Conservation (phyloP, 2,888 invertebrate species). For the Euplexia lucipara region DNA sequence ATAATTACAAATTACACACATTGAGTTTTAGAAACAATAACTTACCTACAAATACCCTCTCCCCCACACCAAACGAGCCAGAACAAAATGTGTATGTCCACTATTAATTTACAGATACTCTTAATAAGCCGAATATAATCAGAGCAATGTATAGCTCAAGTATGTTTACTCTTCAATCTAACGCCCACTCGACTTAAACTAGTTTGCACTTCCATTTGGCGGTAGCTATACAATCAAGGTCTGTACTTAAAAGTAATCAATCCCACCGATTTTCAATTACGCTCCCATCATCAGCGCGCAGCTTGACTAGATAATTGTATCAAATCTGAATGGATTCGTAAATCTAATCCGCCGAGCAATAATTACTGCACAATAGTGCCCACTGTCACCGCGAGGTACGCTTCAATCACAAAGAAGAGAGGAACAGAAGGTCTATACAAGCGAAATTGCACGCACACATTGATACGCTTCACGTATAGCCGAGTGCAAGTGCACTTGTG, state of each 20-base stretch:
- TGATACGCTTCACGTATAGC: not conserved
- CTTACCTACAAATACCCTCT: too few species aligned
- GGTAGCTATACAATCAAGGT: not conserved
- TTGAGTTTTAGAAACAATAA: too few species aligned
- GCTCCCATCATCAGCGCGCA: slow-evolving; percentile 28
- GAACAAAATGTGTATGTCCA: too few species aligned
- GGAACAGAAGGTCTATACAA: not conserved
- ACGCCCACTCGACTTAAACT: not conserved
- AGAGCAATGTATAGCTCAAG: not conserved
- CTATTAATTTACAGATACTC: too few species aligned
- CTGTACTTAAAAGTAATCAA: slow-evolving; percentile 41
- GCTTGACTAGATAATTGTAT: slow-evolving; percentile 50
- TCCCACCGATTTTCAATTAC: slow-evolving; percentile 40
- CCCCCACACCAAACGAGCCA: too few species aligned
- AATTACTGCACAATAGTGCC: slow-evolving; percentile 56
- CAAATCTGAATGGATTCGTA: slow-evolving; percentile 54
- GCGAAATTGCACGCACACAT: not conserved
- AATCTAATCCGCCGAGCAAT: slow-evolving; percentile 58
- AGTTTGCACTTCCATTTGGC: not conserved
- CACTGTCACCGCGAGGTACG: slow-evolving; percentile 34
- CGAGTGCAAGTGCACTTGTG: not conserved
- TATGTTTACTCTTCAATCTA: not conserved
- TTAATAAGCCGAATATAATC: too few species aligned
- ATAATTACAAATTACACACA: too few species aligned
- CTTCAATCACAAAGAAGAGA: not conserved